Evolutionary conservation across 2,888 invertebrate genomes (phyloP).

Genomic region (Unio delphinus): DNA sequence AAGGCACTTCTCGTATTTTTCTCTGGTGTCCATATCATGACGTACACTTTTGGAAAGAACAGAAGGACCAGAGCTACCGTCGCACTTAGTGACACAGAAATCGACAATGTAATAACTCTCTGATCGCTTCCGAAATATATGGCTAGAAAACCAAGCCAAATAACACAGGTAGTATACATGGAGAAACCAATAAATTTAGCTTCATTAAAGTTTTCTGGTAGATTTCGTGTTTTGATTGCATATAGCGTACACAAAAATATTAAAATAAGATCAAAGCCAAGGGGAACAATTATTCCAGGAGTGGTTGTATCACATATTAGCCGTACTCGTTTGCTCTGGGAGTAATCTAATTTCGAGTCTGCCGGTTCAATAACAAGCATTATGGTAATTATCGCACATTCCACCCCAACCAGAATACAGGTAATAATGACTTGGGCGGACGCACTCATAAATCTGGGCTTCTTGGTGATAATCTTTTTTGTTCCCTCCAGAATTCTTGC

Average conservation of each 20-base stretch:
- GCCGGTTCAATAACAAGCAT: conserved; percentile 78
- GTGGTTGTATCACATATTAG: conserved; percentile 79
- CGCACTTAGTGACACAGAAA: conserved; percentile 83
- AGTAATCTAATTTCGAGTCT: conserved; percentile 73
- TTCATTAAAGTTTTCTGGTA: conserved; percentile 97
- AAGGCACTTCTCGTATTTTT: conserved; percentile 84
- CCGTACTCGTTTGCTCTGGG: conserved; percentile 73
- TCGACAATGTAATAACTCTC: conserved; percentile 78
- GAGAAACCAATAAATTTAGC: conserved; percentile 87
- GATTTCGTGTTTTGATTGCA: conserved; percentile 84
- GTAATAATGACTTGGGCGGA: conserved; percentile 81
- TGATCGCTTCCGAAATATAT: conserved; percentile 89
- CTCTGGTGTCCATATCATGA: conserved; percentile 82
- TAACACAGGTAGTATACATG: conserved; percentile 97
- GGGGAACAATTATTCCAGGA: conserved; percentile 82
- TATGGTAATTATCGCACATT: conserved; percentile 81
- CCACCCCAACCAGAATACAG: conserved; percentile 87
- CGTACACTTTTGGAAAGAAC: conserved; percentile 84
- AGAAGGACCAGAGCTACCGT: conserved; percentile 82
- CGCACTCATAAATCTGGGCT: conserved; percentile 87
- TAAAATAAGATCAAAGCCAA: conserved; percentile 81
- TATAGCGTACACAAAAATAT: conserved; percentile 92
- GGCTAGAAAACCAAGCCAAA: conserved; percentile 98
- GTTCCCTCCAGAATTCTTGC: conserved; percentile 97
- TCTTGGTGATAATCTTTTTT: conserved; percentile 89